These are phyloP conservation scores for Sesia apiformis DNA, from an alignment of 2,888 invertebrate species.

Conservation along the genomic window DNA sequence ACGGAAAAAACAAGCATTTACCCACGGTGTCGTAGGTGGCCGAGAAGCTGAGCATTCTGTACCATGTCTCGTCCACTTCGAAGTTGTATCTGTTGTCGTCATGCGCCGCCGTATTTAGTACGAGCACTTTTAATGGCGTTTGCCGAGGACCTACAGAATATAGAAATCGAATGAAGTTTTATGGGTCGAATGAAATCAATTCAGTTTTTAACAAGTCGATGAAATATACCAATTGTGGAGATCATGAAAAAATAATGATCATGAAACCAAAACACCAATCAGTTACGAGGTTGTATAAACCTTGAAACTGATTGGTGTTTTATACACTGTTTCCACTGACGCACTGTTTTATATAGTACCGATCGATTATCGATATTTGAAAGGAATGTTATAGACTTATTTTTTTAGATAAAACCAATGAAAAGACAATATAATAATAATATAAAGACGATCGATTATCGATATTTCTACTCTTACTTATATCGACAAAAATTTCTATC, in stretches of 20 bases:
- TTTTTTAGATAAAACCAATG: no score
- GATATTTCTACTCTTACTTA: no score
- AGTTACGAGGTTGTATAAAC: neutral
- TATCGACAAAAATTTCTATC: no score
- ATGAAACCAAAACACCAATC: no score
- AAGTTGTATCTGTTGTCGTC: slow-evolving; percentile 45
- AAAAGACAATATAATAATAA: no score
- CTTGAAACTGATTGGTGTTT: no score
- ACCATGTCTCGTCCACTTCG: slow-evolving; percentile 77
- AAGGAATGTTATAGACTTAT: no score
- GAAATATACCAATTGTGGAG: neutral
- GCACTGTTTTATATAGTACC: no score
- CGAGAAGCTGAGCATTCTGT: slow-evolving; percentile 79
- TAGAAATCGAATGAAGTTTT: neutral
- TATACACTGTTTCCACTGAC: no score
- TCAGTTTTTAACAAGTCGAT: neutral
- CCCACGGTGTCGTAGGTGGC: slow-evolving; percentile 73
- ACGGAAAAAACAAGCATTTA: slow-evolving; percentile 7
- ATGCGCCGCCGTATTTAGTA: slow-evolving; percentile 69
- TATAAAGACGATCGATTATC: no score
- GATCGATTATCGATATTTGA: no score
- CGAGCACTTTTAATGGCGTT: slow-evolving; percentile 77
- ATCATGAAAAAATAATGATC: neutral
- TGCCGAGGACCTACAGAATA: slow-evolving; percentile 44
- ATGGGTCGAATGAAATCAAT: neutral